Evolutionary conservation across 2,888 invertebrate genomes (phyloP).

Genomic region (Pammene aurita): DNA sequence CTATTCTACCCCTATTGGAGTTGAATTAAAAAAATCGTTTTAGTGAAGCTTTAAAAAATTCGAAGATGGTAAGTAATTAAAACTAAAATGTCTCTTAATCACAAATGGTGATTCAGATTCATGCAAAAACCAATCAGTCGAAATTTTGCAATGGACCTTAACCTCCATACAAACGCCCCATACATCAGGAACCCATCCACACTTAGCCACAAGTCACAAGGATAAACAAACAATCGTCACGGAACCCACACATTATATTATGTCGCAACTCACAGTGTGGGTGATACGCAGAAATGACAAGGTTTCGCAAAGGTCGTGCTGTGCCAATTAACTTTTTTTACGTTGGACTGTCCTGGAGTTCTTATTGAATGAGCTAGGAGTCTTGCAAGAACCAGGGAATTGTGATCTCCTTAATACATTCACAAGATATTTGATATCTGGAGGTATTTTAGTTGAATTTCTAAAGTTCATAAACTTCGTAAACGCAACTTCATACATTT

Average conservation of each 20-base stretch:
- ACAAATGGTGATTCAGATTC: too few relatives aligned
- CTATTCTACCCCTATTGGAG: too few relatives aligned
- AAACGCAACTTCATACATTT: too few relatives aligned
- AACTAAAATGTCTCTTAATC: too few relatives aligned
- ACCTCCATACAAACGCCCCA: neutral
- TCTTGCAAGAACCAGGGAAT: neutral
- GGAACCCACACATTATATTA: slow-evolving; percentile 31
- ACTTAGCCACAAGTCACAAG: slow-evolving; percentile 31
- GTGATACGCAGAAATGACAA: slow-evolving; percentile 37
- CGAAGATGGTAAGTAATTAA: too few relatives aligned
- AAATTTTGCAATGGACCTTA: neutral
- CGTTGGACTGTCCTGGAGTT: neutral
- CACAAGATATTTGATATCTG: too few relatives aligned
- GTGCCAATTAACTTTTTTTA: slow-evolving; percentile 34
- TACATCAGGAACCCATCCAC: slow-evolving; percentile 12
- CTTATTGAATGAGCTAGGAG: neutral
- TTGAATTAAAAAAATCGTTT: too few relatives aligned
- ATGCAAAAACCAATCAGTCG: slow-evolving; percentile 25
- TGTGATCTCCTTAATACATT: neutral
- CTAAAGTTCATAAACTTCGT: too few relatives aligned
- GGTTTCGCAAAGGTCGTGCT: slow-evolving; percentile 32
- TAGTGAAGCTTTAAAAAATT: too few relatives aligned
- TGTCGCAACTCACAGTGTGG: slow-evolving; percentile 31
- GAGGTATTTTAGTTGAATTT: too few relatives aligned
- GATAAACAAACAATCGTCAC: slow-evolving; percentile 17